Base-by-base conservation (phyloP, 2,113 vertebrate genomes). In the Micromys minutus region DNA sequence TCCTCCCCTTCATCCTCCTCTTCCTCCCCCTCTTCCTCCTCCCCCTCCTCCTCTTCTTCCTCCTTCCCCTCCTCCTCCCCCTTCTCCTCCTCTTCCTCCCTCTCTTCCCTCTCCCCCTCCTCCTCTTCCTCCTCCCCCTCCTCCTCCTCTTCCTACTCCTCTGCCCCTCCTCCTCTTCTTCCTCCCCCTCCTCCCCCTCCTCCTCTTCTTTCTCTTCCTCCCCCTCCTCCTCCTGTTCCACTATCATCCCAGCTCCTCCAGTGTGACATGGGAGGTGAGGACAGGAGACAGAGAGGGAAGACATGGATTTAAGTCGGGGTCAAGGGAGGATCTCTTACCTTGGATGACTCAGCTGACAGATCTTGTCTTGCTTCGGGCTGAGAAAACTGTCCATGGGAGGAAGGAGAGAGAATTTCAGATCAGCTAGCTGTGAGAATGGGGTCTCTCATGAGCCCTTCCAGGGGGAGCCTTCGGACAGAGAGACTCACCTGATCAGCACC, bases 321-420 rank as follows among this genome's bases (percentile, higher is more conserved):
- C 50, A 0, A 29, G 13, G 12, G 47, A n/a, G 16, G 6, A 52
- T 12, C 16, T 47, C 93, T 83, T 63, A 92, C 90, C 69, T 93
- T 85, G 55, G 92, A 24, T 76, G 93, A 89, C 17, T 63, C 89
- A 4, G 39, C 42, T 5, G 24, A 36, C 47, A 11, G 34, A 0
- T 94, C 96, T 42, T 95, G 77, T 88, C 87, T 74, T 77, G 52
- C 1, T 10, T 57, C 94, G 3, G 89, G 39, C 91, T 96, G 89
- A 76, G 72, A 50, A 76, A 77, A 88, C 11, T 24, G 63, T 19
- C 63, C 59, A 81, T 2, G 0, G 5, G 67, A 29, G 22, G 7
- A 3, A n/a, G 61, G 76, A 86, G 29, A 92, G 65, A 80, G 75
- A 80, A 72, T 45, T 52, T 90, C 52, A 65, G 76, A 39, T 22